phyloP scores from a whole-genome alignment of 2,797 vertebrate species.

The Anolis apletophallus region DNA sequence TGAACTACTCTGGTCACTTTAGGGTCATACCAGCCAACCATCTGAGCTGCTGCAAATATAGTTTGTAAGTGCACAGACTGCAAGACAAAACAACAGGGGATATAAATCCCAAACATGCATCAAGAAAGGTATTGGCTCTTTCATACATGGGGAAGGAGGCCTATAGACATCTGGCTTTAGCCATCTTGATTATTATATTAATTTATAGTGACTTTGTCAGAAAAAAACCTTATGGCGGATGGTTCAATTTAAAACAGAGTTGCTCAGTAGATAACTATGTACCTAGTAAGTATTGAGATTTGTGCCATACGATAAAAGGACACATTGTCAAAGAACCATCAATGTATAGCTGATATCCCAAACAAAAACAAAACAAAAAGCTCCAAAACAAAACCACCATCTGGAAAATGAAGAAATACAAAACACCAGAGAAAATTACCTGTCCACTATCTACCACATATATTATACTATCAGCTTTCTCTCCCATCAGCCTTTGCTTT shows the following conservation, averaged over 20 bases:
- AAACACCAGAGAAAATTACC: slow-evolving; percentile 76
- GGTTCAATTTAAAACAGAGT: no score
- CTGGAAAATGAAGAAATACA: neutral
- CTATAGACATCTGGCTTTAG: neutral
- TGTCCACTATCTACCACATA: slow-evolving; percentile 95
- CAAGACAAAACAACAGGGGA: slow-evolving; percentile 38
- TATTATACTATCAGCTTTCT: slow-evolving; percentile 90
- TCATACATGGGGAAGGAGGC: neutral
- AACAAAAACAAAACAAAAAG: no score
- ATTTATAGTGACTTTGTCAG: neutral
- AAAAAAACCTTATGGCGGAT: neutral
- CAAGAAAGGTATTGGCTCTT: neutral
- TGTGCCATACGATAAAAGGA: neutral
- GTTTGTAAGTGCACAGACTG: slow-evolving; percentile 90
- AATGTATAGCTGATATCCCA: neutral
- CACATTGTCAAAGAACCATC: neutral
- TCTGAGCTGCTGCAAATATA: slow-evolving; percentile 88
- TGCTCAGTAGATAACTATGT: no score
- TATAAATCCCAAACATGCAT: neutral
- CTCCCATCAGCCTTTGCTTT: slow-evolving; percentile 85
- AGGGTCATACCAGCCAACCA: slow-evolving; percentile 96
- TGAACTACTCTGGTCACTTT: slow-evolving; percentile 90
- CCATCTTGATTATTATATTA: neutral
- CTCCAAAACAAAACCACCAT: neutral
- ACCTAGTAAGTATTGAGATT: neutral